Conservation (phyloP, 2,113 vertebrate species). For the Aldabrachelys gigantea region DNA sequence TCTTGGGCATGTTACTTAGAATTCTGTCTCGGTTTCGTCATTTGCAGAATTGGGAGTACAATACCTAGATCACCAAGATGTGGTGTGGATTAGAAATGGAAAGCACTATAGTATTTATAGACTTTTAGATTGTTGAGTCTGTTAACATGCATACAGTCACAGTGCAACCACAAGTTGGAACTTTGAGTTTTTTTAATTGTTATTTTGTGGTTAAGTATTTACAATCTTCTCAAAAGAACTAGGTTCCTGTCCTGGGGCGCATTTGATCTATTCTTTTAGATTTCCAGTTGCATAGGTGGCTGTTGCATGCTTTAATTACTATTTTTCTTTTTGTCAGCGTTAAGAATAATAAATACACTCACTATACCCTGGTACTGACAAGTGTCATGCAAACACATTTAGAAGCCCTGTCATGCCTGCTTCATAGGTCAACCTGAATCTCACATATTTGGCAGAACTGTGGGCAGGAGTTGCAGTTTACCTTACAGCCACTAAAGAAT, state of each 20-base stretch:
- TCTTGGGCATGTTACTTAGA: neutral
- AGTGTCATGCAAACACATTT: neutral
- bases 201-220: neutral
- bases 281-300: neutral
- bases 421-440: neutral
- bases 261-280: neutral
- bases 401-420: neutral
- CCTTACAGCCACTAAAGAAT: neutral
- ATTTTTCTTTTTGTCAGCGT: neutral
- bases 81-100: neutral
- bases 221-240: neutral
- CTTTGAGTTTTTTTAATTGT: neutral
- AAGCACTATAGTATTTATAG: neutral
- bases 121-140: neutral
- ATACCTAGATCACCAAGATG: neutral
- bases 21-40: neutral
- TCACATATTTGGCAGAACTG: neutral
- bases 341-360: neutral
- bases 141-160: neutral
- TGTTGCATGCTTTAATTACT: neutral
- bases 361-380: neutral
- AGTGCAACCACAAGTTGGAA: neutral
- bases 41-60: neutral
- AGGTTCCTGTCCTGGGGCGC: neutral
- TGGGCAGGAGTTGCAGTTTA: neutral